phyloP scores from a whole-genome alignment of 2,888 invertebrate species.

The Pedicia rivosa region DNA sequence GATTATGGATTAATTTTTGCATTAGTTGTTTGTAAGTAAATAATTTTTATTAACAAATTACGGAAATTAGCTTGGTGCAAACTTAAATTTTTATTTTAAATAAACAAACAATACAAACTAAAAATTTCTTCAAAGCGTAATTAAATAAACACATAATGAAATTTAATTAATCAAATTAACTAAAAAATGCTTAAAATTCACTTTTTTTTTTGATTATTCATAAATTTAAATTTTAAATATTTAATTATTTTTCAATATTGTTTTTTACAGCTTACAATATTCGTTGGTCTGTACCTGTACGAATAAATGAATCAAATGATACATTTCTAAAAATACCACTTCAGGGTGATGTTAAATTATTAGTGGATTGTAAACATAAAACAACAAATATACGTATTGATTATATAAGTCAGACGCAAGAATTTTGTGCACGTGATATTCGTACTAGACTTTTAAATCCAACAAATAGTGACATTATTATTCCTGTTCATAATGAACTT shows the following conservation, averaged over 20 bases:
- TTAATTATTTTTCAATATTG: slow-evolving; percentile 11
- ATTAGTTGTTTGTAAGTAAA: slow-evolving; percentile 20
- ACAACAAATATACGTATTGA: slow-evolving; percentile 21
- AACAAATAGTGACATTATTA: neutral
- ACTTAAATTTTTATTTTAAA: too few relatives aligned
- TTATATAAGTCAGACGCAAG: slow-evolving; percentile 10
- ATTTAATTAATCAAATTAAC: too few relatives aligned
- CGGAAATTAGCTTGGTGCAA: too few relatives aligned
- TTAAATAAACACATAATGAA: too few relatives aligned
- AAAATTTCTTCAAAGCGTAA: too few relatives aligned
- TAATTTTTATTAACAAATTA: slow-evolving; percentile 1
- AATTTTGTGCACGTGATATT: slow-evolving; percentile 29
- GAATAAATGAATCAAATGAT: slow-evolving; percentile 33
- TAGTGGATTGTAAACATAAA: slow-evolving; percentile 27
- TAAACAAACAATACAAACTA: too few relatives aligned
- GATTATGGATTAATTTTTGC: slow-evolving; percentile 29
- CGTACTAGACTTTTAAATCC: slow-evolving; percentile 22
- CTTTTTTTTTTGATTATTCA: neutral
- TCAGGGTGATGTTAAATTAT: slow-evolving; percentile 37
- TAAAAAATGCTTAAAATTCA: neutral
- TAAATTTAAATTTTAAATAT: slow-evolving; percentile 3
- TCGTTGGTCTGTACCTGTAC: slow-evolving; percentile 35
- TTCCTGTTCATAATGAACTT: neutral
- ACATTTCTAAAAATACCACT: slow-evolving; percentile 41
- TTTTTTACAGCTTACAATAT: slow-evolving; percentile 16